Conservation (phyloP, 2,888 invertebrate genomes). For the Thymelicus sylvestris region DNA sequence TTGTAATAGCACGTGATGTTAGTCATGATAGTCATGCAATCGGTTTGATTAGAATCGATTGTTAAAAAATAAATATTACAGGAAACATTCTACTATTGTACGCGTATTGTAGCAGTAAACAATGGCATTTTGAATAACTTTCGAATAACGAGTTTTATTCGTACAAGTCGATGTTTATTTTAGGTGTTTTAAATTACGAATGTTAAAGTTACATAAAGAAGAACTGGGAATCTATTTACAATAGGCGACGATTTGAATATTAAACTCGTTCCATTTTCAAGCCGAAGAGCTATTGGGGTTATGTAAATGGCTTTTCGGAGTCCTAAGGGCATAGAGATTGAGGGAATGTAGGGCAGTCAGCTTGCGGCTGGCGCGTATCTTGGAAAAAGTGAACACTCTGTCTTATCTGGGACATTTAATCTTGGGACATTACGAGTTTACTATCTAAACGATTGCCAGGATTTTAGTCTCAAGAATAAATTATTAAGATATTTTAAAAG, state of each 20-base stretch:
- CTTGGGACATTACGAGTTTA: not conserved
- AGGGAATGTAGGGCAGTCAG: conserved; percentile 46
- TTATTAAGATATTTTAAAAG: too few species aligned
- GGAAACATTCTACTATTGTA: not conserved
- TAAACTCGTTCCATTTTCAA: conserved; percentile 6
- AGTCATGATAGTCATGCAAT: not conserved
- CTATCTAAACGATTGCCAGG: not conserved
- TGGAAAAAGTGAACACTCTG: conserved; percentile 7
- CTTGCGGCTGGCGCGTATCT: conserved; percentile 42
- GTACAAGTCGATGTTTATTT: too few species aligned
- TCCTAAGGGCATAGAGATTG: conserved; percentile 47
- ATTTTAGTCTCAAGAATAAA: too few species aligned
- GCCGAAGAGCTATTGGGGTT: conserved; percentile 20
- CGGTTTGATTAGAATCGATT: not conserved
- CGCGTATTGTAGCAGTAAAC: not conserved
- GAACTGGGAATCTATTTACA: not conserved
- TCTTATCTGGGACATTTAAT: conserved; percentile 19
- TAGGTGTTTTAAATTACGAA: too few species aligned
- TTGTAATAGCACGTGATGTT: not conserved
- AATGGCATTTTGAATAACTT: not conserved
- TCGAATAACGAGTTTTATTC: not conserved
- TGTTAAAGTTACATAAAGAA: not conserved
- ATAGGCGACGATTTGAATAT: conserved; percentile 15
- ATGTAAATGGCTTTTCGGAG: conserved; percentile 17
- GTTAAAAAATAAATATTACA: not conserved